phyloP scores from a whole-genome alignment of 2,797 vertebrate genomes.

The Threskiornis aethiopicus region DNA sequence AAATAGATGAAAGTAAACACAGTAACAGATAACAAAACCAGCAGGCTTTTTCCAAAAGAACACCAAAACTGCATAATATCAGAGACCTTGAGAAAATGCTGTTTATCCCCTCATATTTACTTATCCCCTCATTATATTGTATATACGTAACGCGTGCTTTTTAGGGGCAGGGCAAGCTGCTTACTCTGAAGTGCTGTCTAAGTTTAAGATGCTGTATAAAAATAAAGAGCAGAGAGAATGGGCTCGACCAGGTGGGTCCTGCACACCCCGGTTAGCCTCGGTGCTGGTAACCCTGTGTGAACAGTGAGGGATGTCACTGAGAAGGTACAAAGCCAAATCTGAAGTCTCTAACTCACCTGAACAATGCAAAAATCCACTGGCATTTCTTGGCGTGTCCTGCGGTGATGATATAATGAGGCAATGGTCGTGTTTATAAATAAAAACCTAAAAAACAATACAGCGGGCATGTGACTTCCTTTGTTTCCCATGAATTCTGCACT shows the following conservation, averaged over 20 bases:
- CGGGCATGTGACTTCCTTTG: not conserved
- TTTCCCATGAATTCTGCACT: not conserved
- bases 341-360: not conserved
- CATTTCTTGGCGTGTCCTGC: not conserved
- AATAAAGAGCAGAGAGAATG: not conserved
- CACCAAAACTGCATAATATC: not conserved
- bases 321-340: not conserved
- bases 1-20: not conserved
- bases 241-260: not conserved
- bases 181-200: not conserved
- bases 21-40: not conserved
- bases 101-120: not conserved
- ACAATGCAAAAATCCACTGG: not conserved
- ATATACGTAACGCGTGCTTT: not conserved
- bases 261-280: not conserved
- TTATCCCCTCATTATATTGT: not conserved
- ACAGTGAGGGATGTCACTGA: not conserved
- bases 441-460: not conserved
- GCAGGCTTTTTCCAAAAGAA: not conserved
- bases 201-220: not conserved
- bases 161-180: not conserved
- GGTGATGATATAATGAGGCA: not conserved
- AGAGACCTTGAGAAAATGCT: not conserved
- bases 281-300: not conserved
- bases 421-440: constrained; percentile 12